Conservation (phyloP, 2,113 vertebrate species). For the Nibea coibor region DNA sequence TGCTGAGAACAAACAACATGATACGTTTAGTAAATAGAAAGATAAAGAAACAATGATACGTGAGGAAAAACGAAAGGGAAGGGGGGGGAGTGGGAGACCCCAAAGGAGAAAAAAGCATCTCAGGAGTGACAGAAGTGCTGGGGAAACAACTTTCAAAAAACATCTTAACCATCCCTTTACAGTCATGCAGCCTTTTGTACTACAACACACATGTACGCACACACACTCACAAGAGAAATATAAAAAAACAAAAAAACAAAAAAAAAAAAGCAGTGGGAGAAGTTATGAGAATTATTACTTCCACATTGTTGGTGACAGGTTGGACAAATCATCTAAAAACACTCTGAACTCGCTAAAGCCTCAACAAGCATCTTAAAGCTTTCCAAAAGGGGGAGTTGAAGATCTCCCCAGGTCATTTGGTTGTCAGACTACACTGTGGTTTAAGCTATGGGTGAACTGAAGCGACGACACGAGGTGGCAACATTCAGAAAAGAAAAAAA, state of each 20-base stretch:
- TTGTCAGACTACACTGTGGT: slow-evolving; percentile 80
- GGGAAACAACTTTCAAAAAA: slow-evolving; percentile 71
- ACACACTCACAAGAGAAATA: slow-evolving; percentile 56
- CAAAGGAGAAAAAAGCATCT: slow-evolving; percentile 71
- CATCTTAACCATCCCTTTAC: slow-evolving; percentile 80
- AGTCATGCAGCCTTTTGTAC: slow-evolving; percentile 82
- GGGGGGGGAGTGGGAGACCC: slow-evolving; percentile 40
- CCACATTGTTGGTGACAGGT: slow-evolving; percentile 74
- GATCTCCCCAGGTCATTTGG: slow-evolving; percentile 79
- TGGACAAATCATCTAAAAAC: slow-evolving; percentile 62
- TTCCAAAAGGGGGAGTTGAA: slow-evolving; percentile 67
- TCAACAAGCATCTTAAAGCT: slow-evolving; percentile 83
- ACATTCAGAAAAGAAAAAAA: slow-evolving; percentile 49
- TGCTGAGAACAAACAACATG: slow-evolving; percentile 94
- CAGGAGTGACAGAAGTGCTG: slow-evolving; percentile 78
- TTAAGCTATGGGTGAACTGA: slow-evolving; percentile 71
- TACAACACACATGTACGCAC: slow-evolving; percentile 76
- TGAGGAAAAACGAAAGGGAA: slow-evolving; percentile 69
- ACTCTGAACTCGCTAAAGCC: slow-evolving; percentile 80
- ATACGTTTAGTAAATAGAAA: slow-evolving; percentile 83
- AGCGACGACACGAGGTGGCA: slow-evolving; percentile 68
- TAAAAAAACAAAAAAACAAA: not conserved
- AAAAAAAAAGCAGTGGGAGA: slow-evolving; percentile 71
- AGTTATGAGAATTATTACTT: slow-evolving; percentile 78
- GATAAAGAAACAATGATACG: slow-evolving; percentile 83